phyloP scores from a whole-genome alignment of 2,888 invertebrate genomes.

The Melangyna quadrimaculata region DNA sequence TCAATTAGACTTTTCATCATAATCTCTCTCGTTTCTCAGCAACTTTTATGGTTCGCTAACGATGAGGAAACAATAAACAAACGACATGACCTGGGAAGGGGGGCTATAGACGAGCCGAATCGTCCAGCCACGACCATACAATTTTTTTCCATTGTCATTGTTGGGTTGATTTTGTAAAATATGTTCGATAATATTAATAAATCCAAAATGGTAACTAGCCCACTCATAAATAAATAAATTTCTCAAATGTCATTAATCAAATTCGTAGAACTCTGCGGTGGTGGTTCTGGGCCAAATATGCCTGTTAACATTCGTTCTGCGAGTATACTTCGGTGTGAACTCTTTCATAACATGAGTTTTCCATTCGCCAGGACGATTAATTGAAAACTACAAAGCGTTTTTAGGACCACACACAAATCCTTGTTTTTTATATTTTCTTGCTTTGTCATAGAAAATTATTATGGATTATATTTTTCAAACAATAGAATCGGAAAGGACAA shows the following conservation, averaged over 20 bases:
- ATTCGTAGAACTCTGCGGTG: conserved; percentile 4
- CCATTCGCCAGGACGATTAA: conserved; percentile 32
- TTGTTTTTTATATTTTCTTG: conserved; percentile 16
- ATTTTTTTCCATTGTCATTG: conserved; percentile 50
- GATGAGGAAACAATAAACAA: conserved; percentile 24
- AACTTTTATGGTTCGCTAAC: conserved; percentile 21
- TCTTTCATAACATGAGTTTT: conserved; percentile 25
- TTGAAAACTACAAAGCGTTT: conserved; percentile 61
- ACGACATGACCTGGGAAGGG: neutral
- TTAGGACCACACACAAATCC: conserved; percentile 41
- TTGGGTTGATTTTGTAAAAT: conserved; percentile 42
- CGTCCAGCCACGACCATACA: neutral
- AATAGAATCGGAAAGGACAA: conserved; percentile 39
- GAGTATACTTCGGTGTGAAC: neutral
- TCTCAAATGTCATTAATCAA: conserved; percentile 60
- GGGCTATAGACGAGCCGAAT: neutral
- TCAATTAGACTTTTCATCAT: conserved; percentile 46
- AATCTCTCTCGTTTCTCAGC: conserved; percentile 40
- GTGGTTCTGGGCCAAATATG: neutral
- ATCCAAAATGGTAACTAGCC: conserved; percentile 25
- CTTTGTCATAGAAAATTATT: conserved; percentile 30
- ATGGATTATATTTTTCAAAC: conserved; percentile 62
- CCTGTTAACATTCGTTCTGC: neutral
- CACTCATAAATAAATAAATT: conserved; percentile 59
- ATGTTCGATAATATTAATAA: conserved; percentile 52